Conservation (phyloP, 2,888 invertebrate species). For the Gymnosoma rotundatum region DNA sequence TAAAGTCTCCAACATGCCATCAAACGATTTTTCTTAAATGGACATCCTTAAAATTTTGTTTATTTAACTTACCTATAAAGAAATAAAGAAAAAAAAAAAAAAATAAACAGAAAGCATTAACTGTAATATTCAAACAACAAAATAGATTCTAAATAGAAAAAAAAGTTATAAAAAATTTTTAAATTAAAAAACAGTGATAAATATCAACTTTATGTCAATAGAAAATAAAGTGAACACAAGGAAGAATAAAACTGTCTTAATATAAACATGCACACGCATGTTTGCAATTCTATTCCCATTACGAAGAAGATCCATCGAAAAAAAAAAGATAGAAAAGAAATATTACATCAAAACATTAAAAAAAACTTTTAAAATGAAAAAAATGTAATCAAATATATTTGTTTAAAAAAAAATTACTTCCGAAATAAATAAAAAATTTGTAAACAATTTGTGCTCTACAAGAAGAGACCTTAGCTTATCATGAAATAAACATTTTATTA, state of each 20-base stretch:
- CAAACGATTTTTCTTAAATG: constrained; percentile 28
- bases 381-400: too few species aligned
- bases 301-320: too few species aligned
- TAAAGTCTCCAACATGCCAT: constrained; percentile 19
- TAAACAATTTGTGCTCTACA: too few species aligned
- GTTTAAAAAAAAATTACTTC: background rate
- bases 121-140: constrained; percentile 45
- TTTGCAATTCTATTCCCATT: too few species aligned
- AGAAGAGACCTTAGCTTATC: too few species aligned
- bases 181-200: constrained; percentile 31
- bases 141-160: constrained; percentile 21
- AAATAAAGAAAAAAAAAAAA: constrained; percentile 32
- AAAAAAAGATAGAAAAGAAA: too few species aligned
- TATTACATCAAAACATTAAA: too few species aligned
- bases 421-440: background rate
- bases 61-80: constrained; percentile 61
- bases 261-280: too few species aligned
- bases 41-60: constrained; percentile 38
- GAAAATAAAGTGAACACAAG: constrained; percentile 6
- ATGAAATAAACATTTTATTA: too few species aligned
- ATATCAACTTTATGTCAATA: constrained; percentile 56
- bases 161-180: constrained; percentile 35
- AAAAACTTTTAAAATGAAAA: too few species aligned
- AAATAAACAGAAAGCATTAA: constrained; percentile 18
- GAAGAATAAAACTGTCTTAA: background rate